Percentiles rank a stretch among this genome's conserved stretches.
phyloP scores from a whole-genome alignment of 1,140 invertebrate species.

The Thereuonema tuberculata region DNA sequence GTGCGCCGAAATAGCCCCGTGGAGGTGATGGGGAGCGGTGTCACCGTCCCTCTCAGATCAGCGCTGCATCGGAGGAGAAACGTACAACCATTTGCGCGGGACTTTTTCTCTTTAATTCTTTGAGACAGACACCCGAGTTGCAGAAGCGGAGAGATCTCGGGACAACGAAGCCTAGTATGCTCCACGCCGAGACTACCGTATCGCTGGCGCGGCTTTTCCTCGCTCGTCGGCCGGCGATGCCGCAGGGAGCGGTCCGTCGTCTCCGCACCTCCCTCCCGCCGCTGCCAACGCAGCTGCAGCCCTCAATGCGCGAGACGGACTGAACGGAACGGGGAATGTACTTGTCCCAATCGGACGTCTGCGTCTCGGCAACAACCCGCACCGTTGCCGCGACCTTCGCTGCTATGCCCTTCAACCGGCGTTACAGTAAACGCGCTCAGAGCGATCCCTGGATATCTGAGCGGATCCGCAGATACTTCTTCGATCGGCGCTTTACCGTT shows the following conservation, averaged over 20 bases:
- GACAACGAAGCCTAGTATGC: too few species aligned
- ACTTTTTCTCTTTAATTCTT: too few species aligned
- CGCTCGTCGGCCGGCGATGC: constrained; percentile 24
- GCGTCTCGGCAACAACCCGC: not conserved
- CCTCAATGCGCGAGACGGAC: not conserved
- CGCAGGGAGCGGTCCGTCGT: constrained; percentile 11
- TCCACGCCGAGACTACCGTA: too few species aligned
- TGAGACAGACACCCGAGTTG: too few species aligned
- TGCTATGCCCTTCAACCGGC: constrained; percentile 8
- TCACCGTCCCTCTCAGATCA: too few species aligned
- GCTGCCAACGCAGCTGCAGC: not conserved
- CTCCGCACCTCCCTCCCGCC: constrained; percentile 9
- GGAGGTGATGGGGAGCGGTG: too few species aligned
- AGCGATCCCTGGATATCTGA: constrained; percentile 21
- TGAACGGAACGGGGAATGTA: constrained; percentile 20
- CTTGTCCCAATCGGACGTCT: not conserved
- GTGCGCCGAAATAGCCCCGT: too few species aligned
- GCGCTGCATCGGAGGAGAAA: too few species aligned
- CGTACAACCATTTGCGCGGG: too few species aligned
- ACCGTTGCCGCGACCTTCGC: constrained; percentile 9
- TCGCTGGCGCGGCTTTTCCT: too few species aligned
- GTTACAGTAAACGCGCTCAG: constrained; percentile 17
- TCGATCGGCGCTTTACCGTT: constrained; percentile 17
- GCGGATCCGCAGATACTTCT: constrained; percentile 17
- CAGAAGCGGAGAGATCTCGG: too few species aligned